These are phyloP conservation scores for Apeltes quadracus DNA, from an alignment of 2,113 vertebrate species.

Conservation along the genomic window DNA sequence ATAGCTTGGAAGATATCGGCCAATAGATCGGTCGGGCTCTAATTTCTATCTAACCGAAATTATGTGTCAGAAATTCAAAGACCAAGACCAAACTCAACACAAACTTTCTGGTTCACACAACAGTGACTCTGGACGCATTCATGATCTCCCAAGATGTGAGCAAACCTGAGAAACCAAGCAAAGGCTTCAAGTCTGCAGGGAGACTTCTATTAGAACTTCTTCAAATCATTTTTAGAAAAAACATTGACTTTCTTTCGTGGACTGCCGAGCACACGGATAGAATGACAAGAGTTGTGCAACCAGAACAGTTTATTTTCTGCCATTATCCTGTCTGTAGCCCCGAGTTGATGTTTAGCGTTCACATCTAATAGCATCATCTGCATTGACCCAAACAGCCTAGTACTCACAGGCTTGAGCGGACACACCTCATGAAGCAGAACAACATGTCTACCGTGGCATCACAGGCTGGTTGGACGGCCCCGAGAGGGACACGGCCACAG, in stretches of 20 bases:
- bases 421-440: slow-evolving; percentile 33
- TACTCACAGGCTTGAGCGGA: slow-evolving; percentile 26
- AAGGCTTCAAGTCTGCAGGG: slow-evolving; percentile 62
- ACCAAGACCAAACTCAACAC: too few relatives aligned
- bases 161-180: slow-evolving; percentile 59
- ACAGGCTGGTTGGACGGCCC: slow-evolving; percentile 49
- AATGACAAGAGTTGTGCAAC: slow-evolving; percentile 21
- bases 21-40: too few relatives aligned
- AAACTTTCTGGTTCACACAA: too few relatives aligned
- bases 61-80: too few relatives aligned
- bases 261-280: slow-evolving; percentile 10
- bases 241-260: not conserved
- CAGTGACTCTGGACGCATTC: slow-evolving; percentile 58
- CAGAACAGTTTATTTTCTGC: slow-evolving; percentile 26
- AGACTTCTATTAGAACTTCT: slow-evolving; percentile 23
- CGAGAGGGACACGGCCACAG: slow-evolving; percentile 62
- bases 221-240: not conserved
- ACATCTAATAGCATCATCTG: slow-evolving; percentile 40
- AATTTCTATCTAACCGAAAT: too few relatives aligned
- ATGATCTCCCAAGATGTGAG: slow-evolving; percentile 56
- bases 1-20: too few relatives aligned
- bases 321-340: slow-evolving; percentile 8
- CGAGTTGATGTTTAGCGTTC: slow-evolving; percentile 39
- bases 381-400: slow-evolving; percentile 14
- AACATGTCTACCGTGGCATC: slow-evolving; percentile 54